These are phyloP conservation scores for Odontesthes bonariensis DNA, from an alignment of 2,113 vertebrate genomes.

Conservation along the genomic window DNA sequence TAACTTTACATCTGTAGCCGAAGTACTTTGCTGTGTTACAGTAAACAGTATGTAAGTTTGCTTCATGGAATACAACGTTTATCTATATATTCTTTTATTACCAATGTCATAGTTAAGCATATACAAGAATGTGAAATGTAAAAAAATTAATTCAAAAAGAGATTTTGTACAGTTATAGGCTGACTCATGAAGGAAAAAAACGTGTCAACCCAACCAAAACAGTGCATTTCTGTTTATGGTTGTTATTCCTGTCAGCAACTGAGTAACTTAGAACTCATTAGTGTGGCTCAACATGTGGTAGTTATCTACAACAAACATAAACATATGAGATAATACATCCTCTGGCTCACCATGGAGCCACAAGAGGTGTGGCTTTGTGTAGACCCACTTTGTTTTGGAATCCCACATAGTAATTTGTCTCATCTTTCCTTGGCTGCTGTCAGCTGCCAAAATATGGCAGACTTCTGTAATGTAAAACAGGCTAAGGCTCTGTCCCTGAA, in stretches of 20 bases:
- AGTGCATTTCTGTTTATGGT: conserved; percentile 68
- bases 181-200: conserved; percentile 44
- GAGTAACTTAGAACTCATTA: conserved; percentile 64
- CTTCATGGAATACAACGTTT: background rate
- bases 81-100: conserved; percentile 15
- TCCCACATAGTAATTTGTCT: conserved; percentile 47
- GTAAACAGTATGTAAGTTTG: too few relatives aligned
- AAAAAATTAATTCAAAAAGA: conserved; percentile 39
- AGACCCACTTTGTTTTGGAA: conserved; percentile 59
- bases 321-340: conserved; percentile 62
- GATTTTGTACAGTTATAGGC: conserved; percentile 34
- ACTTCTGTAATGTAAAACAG: conserved; percentile 52
- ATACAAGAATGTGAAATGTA: conserved; percentile 20
- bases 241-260: conserved; percentile 60
- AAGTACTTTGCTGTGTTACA: too few relatives aligned
- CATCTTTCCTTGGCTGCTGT: conserved; percentile 45
- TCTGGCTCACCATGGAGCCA: conserved; percentile 41
- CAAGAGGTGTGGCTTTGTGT: conserved; percentile 41
- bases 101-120: conserved; percentile 17
- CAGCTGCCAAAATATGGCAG: conserved; percentile 41
- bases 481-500: conserved; percentile 37
- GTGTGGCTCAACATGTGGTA: conserved; percentile 40
- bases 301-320: conserved; percentile 55
- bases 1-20: too few relatives aligned
- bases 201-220: conserved; percentile 42